phyloP scores from a whole-genome alignment of 2,888 invertebrate species.

The Crocallis elinguaria region DNA sequence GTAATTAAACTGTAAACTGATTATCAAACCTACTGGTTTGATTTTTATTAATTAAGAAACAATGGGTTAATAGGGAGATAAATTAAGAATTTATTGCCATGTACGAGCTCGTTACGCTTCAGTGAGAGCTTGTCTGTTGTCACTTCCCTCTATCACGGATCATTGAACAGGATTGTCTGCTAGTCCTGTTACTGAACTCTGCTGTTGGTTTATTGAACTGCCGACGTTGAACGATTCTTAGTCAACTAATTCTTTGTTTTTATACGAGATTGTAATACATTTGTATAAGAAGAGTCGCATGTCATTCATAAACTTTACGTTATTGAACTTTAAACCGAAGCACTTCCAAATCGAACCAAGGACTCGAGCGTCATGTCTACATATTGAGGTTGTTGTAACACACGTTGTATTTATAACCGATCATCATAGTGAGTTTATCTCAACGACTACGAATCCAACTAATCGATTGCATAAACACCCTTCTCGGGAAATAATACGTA shows the following conservation, averaged over 20 bases:
- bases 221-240: conserved; percentile 9
- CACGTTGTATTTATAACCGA: conserved; percentile 16
- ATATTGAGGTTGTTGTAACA: conserved; percentile 24
- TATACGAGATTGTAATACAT: background rate
- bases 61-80: conserved; percentile 6
- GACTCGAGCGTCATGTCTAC: conserved; percentile 19
- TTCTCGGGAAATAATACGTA: conserved; percentile 57
- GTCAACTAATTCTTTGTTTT: conserved; percentile 15
- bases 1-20: background rate
- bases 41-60: conserved; percentile 6
- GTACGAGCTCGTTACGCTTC: conserved; percentile 33
- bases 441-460: conserved; percentile 27
- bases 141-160: conserved; percentile 57
- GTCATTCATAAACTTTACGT: conserved; percentile 17
- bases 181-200: conserved; percentile 53
- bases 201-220: conserved; percentile 48
- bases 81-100: conserved; percentile 17
- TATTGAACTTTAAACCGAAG: conserved; percentile 25
- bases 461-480: conserved; percentile 51
- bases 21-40: too few species aligned
- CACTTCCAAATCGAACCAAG: conserved; percentile 28
- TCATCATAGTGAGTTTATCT: conserved; percentile 7
- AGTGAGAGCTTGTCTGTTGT: conserved; percentile 55
- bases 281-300: conserved; percentile 18
- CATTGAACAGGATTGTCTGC: conserved; percentile 61